These are phyloP conservation scores for Luehdorfia chinensis DNA, from an alignment of 1,140 invertebrate species.

Conservation along the genomic window DNA sequence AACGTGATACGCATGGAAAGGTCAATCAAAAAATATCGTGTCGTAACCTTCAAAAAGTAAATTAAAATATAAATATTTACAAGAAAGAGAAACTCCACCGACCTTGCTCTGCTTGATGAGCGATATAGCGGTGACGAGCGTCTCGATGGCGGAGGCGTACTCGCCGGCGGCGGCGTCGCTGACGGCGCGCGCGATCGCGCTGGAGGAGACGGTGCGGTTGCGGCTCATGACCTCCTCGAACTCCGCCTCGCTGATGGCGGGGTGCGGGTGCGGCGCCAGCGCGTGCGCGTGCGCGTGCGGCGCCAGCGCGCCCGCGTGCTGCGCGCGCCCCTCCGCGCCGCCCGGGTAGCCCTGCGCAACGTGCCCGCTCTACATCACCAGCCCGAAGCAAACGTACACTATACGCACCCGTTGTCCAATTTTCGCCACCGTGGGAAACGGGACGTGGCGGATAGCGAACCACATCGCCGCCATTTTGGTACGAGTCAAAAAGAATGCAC, in stretches of 20 bases:
- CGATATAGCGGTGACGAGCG: slow-evolving; percentile 98
- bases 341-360: slow-evolving; percentile 45
- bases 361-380: too few species aligned
- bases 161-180: slow-evolving; percentile 98
- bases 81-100: too few species aligned
- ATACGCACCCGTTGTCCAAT: background rate
- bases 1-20: too few species aligned
- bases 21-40: too few species aligned
- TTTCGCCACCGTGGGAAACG: too few species aligned
- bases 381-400: too few species aligned
- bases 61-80: too few species aligned
- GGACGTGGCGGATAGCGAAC: too few species aligned
- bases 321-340: slow-evolving; percentile 38
- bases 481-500: background rate
- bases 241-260: slow-evolving; percentile 92
- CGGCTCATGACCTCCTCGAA: slow-evolving; percentile 99
- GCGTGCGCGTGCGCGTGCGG: slow-evolving; percentile 41
- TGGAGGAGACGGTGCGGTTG: slow-evolving; percentile 97
- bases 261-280: slow-evolving; percentile 56
- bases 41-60: too few species aligned
- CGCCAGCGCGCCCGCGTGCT: slow-evolving; percentile 34
- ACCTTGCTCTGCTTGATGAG: slow-evolving; percentile 98
- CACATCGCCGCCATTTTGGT: too few species aligned
- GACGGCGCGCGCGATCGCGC: slow-evolving; percentile 97
- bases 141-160: slow-evolving; percentile 98